Percentiles rank a stretch among this genome's conserved stretches.
These are phyloP conservation scores for Tromatobia lineatoria DNA, from an alignment of 2,888 invertebrate species.

Conservation along the genomic window DNA sequence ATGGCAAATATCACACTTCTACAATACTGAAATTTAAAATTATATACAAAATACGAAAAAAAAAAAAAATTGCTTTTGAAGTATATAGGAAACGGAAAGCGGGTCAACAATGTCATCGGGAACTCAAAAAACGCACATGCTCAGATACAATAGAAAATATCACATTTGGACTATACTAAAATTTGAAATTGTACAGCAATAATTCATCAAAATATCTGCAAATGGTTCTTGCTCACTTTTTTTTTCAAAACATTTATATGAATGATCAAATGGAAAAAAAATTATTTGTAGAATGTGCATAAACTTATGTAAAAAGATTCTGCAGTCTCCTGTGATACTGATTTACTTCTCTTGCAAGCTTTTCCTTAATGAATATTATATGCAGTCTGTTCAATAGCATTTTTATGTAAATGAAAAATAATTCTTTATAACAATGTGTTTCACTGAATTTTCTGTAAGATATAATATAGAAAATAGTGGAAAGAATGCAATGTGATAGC, in stretches of 20 bases:
- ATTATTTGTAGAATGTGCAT: neutral
- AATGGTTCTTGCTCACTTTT: no score
- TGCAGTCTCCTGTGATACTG: neutral
- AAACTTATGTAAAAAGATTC: neutral
- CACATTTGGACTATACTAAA: no score
- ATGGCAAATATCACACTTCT: neutral
- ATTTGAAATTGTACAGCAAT: neutral
- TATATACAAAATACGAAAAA: no score
- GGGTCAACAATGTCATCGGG: no score
- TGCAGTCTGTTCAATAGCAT: no score
- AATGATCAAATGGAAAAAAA: no score
- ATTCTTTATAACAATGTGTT: neutral
- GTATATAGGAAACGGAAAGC: no score
- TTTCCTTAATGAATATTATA: no score
- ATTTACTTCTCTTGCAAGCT: neutral
- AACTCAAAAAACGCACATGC: no score
- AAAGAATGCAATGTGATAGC: neutral
- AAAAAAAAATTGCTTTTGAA: no score
- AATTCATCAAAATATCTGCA: neutral
- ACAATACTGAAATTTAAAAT: neutral
- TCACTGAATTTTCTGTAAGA: neutral
- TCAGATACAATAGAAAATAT: no score
- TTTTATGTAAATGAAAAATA: neutral
- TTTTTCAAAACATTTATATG: no score
- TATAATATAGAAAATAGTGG: neutral